Conservation (phyloP, 2,797 vertebrate genomes). For the Eospalax fontanierii region DNA sequence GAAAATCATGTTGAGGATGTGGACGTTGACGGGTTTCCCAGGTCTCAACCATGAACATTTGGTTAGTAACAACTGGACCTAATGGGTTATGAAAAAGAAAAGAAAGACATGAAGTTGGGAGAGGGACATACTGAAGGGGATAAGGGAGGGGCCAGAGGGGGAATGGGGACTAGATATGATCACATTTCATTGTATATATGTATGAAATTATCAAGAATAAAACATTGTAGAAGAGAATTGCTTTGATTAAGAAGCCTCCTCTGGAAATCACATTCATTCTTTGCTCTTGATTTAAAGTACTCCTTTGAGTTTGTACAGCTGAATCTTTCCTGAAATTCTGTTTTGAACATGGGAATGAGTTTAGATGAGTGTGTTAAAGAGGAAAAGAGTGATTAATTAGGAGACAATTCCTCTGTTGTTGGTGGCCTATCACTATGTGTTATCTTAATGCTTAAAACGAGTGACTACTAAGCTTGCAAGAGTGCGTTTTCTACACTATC, state of each 20-base stretch:
- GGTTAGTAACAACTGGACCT: background rate
- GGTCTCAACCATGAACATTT: background rate
- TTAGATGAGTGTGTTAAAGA: background rate
- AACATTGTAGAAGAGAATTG: background rate
- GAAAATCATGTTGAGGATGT: background rate
- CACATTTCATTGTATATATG: background rate
- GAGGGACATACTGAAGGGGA: background rate
- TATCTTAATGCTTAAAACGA: conserved; percentile 40
- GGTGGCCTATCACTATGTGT: background rate
- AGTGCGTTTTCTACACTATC: background rate
- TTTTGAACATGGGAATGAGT: conserved; percentile 35
- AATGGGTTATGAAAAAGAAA: background rate
- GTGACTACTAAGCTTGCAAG: background rate
- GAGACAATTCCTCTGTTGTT: background rate
- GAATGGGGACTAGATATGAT: background rate
- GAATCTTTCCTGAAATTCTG: conserved; percentile 38
- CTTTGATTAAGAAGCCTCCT: background rate
- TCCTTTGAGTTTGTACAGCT: conserved; percentile 43
- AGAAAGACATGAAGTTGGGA: background rate
- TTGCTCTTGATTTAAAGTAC: conserved; percentile 40
- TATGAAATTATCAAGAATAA: background rate
- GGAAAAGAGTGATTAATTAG: background rate
- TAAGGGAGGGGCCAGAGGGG: background rate
- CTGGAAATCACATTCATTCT: conserved; percentile 33
- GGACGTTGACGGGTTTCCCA: background rate